Base-by-base conservation (phyloP, 37 sponge, comb jelly and placozoan species). In the Chondrilla cf. caribensis region DNA sequence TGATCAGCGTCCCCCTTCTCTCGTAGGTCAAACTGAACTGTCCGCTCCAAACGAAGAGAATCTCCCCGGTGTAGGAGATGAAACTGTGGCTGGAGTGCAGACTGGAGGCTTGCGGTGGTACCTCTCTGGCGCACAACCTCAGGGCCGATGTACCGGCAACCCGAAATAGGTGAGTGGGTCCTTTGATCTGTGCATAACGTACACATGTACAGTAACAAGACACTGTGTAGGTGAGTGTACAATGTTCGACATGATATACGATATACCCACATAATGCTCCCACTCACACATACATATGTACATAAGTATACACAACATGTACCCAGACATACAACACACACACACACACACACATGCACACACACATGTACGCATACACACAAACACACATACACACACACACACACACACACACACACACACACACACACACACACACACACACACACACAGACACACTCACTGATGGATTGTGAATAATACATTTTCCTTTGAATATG, bases 401-500 rank as follows among this genome's bases (percentile, higher is more conserved):
- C 11, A 47, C 54, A 47, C 64, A 60, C 29, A 26, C 64, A 67
- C 60, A 67, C 3, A 29, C 29, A 5, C 33, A 67, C 68, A 67
- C 6, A 11, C 9, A 47, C 11, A 47, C 11, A 47, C 11, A 29
- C 29, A 33, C 68, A 67, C 3, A 22, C 64, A 60, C 22, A 47
- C 51, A 47, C 6, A 47, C 51, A 6, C 6, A 6, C 51, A 47
- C 6, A 14, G 11, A 14, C 11, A 47, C 6, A 47, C 51, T 14
- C 11, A 47, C 54, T 21, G 82, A 3, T 0, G 77, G 39, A 29
- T 84, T 79, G 54, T 85, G 86, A 8, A 92, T 64, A 9, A 92
- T 68, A 76, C 79, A 78, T 32, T 88, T 88, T 41, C 89, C 92
- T 58, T 88, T 88, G 84, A 88, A 92, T 26, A 92, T 17, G 71